phyloP scores from a whole-genome alignment of 2,113 vertebrate species.

The Heterochromis multidens region DNA sequence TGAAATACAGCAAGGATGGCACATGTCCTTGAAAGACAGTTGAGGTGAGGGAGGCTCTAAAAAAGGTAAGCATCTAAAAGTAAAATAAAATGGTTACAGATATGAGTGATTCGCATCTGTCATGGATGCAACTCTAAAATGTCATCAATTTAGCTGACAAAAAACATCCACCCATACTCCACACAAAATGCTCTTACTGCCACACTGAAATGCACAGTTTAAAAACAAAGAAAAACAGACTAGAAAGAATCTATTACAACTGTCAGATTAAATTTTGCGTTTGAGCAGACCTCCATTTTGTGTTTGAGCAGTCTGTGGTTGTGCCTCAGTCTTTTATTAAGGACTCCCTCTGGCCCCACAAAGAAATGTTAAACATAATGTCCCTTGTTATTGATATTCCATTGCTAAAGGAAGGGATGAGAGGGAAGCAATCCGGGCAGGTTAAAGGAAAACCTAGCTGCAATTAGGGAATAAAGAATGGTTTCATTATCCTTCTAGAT shows the following conservation, averaged over 20 bases:
- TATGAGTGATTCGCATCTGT: slow-evolving; percentile 17
- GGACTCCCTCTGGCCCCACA: slow-evolving; percentile 48
- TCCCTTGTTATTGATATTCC: slow-evolving; percentile 66
- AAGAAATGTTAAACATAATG: slow-evolving; percentile 65
- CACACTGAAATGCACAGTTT: slow-evolving; percentile 26
- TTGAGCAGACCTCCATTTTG: slow-evolving; percentile 21
- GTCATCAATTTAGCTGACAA: slow-evolving; percentile 34
- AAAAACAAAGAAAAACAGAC: slow-evolving; percentile 38
- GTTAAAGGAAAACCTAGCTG: slow-evolving; percentile 28
- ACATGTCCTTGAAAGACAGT: background rate
- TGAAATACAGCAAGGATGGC: background rate
- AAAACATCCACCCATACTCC: slow-evolving; percentile 19
- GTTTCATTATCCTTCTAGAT: background rate
- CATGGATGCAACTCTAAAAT: slow-evolving; percentile 32
- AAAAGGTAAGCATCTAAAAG: background rate
- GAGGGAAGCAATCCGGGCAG: slow-evolving; percentile 5
- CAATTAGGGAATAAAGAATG: slow-evolving; percentile 43
- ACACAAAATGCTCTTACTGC: slow-evolving; percentile 14
- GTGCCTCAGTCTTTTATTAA: slow-evolving; percentile 17
- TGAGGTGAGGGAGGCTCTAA: background rate
- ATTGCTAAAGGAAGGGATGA: slow-evolving; percentile 30
- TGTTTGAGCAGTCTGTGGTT: slow-evolving; percentile 43
- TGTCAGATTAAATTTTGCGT: slow-evolving; percentile 51
- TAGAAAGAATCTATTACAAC: slow-evolving; percentile 52
- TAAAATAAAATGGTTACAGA: slow-evolving; percentile 6